Base-by-base conservation (phyloP, 2,797 vertebrate genomes). In the Delichon dasypus region DNA sequence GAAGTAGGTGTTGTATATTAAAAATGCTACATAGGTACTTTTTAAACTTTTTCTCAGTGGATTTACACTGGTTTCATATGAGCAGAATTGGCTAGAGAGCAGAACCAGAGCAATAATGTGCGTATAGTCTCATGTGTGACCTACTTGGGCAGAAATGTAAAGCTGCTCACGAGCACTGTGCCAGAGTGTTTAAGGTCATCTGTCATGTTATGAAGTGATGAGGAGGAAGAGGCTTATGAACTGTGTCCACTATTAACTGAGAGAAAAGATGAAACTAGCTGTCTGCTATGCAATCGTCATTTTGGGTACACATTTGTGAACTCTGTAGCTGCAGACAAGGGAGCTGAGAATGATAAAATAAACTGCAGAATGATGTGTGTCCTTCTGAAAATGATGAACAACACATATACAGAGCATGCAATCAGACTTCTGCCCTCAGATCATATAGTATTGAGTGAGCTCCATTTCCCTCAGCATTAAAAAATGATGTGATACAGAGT, bases 11-110 rank as follows among this genome's bases (percentile, higher is more conserved):
- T 71, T 90, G 80, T 71, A 47, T 42, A 82, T 76, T 62, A 71
- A 95, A 95, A 94, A 95, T 96, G 95, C 95, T 96, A 96, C 95
- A 96, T 93, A 85, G 64, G 34, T 94, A 95, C 74, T 93, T 81
- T 61, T 86, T 48, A 5, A 5, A 57, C 15, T 70, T 88, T 50
- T 89, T 83, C 48, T 93, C 61, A 40, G 53, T 67, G 77, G 80
- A 91, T 88, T 85, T 79, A 75, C 70, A 40, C 51, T 40, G 55
- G 76, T 89, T 90, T 93, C 27, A 14, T 22, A 55, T 0, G 48
- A 86, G 19, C 42, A 47, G 68, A 83, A 89, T 6, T 75, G 34
- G 21, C 54, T 78, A 70, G 87, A 92, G 86, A 76, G 87, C 82
- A 94, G 92, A 95, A 91, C 15, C 87, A 92, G 62, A 93, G 44